Evolutionary conservation across 2,797 vertebrate genomes (phyloP), one percentile per base, ranked within the genome.

Genomic region (Neostethus bicornis): DNA sequence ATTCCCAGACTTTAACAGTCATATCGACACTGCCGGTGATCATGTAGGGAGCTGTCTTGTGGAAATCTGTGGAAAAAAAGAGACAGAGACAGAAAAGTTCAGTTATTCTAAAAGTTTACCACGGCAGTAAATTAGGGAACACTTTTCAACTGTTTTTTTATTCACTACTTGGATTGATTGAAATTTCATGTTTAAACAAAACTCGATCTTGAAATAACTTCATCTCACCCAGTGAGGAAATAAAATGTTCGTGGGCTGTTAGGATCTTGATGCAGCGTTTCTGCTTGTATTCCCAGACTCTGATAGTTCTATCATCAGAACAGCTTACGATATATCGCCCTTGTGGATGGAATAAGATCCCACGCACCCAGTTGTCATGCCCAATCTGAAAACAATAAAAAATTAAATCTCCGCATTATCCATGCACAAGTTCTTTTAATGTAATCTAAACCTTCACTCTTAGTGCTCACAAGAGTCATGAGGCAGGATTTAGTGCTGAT

Each of bases 1-100:
- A 99, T 93, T 99, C 97, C 97, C 97, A 99, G 81, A 99, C 97
- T 94, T 99, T 99, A 87, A 99, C 95, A 94, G 96, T 98, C 94
- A 99, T 97, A 92, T 99, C 97, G 88, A 99, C 97, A 69, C 96
- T 99, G 91, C 96, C 97, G 62, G 97, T 99, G 81, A 98, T 96
- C 90, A 99, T 96, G 28, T 96, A 99, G 10, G 96, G 97, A 77
- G 96, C 95, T 73, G 95, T 96, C 95, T 96, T 98, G 90, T 99
- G 97, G 95, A 99, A 99, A 97, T 99, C 97, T 99, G 93, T 6
- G 74, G 9, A 39, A 19, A 25, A 26, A 6, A 26, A 26, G 26
- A 64, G 5, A 80, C 14, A 65, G 4, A 17, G 1, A 56, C 65
- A 58, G 21, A 51, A 16, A 17, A 28, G 23, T 37, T 76, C 45